A percentile compares a stretch with the other conserved stretches of the same genome.
Evolutionary conservation across 2,113 vertebrate species (phyloP).

Genomic region (Periophthalmus modestus): DNA sequence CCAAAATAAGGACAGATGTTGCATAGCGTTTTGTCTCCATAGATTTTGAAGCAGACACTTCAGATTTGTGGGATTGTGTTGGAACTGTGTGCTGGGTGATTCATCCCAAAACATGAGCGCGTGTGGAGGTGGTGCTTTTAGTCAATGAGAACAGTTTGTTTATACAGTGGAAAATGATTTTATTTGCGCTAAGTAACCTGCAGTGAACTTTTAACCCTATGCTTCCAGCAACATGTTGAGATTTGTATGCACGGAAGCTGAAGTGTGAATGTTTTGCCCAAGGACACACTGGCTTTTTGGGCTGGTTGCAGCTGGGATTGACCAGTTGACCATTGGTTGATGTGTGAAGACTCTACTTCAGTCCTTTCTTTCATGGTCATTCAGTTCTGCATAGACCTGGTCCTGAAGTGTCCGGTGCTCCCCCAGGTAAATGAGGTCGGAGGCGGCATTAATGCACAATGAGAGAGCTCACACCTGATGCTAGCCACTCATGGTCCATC

Average conservation of each 20-base stretch:
- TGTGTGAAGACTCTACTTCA: too few relatives aligned
- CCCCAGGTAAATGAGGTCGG: background rate
- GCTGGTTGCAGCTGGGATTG: too few relatives aligned
- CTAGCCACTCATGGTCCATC: background rate
- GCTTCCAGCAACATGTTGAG: background rate
- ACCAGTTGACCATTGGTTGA: too few relatives aligned
- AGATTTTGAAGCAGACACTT: conserved; percentile 30
- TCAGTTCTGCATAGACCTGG: background rate
- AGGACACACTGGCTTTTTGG: too few relatives aligned
- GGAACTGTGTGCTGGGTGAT: conserved; percentile 28
- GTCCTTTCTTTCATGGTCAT: background rate
- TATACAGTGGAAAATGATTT: background rate
- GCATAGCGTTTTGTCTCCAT: conserved; percentile 36
- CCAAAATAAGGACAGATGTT: conserved; percentile 50
- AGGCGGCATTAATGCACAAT: background rate
- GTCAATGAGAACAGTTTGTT: conserved; percentile 15
- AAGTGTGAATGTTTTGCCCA: too few relatives aligned
- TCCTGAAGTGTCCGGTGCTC: background rate
- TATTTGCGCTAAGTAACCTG: conserved; percentile 10
- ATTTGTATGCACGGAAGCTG: background rate
- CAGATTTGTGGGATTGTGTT: conserved; percentile 31
- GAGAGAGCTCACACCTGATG: conserved; percentile 1
- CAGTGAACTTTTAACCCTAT: background rate
- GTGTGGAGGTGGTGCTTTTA: conserved; percentile 15
- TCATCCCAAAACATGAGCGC: conserved; percentile 3